Percentiles rank a stretch among this genome's conserved stretches.
These are phyloP conservation scores for Pyrochroa serraticornis DNA, from an alignment of 2,888 invertebrate species.

Conservation along the genomic window DNA sequence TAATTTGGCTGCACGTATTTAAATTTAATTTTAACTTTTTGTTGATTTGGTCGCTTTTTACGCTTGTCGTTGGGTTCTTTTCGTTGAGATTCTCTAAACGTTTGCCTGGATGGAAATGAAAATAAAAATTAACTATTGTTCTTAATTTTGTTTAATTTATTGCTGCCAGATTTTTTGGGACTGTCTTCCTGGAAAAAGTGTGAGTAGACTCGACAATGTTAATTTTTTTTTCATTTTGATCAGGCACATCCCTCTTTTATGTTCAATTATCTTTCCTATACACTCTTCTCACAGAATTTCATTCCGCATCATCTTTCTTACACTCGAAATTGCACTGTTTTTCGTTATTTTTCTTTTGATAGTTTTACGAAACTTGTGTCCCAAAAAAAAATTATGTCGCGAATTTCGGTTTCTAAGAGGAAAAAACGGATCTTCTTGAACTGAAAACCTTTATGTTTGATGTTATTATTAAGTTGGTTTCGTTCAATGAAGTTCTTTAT, in stretches of 20 bases:
- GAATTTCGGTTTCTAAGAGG: background rate
- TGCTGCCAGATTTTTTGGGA: slow-evolving; percentile 49
- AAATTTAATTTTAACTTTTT: slow-evolving; percentile 37
- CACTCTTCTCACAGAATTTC: slow-evolving; percentile 1
- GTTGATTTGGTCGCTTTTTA: slow-evolving; percentile 36
- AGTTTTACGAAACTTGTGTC: background rate
- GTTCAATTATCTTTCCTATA: background rate
- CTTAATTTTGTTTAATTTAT: slow-evolving; percentile 29
- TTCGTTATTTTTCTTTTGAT: background rate
- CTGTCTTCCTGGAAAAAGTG: slow-evolving; percentile 53
- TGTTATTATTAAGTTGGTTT: slow-evolving; percentile 14
- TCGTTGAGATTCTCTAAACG: slow-evolving; percentile 19
- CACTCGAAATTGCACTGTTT: background rate
- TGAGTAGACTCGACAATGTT: slow-evolving; percentile 45
- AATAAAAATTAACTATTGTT: slow-evolving; percentile 33
- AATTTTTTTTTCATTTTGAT: slow-evolving; percentile 38
- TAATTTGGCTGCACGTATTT: slow-evolving; percentile 44
- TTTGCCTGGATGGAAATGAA: slow-evolving; percentile 28
- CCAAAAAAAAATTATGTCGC: background rate
- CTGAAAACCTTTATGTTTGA: slow-evolving; percentile 15
- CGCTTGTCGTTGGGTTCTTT: slow-evolving; percentile 1
- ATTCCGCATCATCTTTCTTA: background rate
- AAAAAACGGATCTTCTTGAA: slow-evolving; percentile 13
- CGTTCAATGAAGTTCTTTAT: slow-evolving; percentile 18
- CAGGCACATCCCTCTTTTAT: slow-evolving; percentile 20